phyloP scores from a whole-genome alignment of 1,140 invertebrate genomes.

The Drosophila kanapiae region DNA sequence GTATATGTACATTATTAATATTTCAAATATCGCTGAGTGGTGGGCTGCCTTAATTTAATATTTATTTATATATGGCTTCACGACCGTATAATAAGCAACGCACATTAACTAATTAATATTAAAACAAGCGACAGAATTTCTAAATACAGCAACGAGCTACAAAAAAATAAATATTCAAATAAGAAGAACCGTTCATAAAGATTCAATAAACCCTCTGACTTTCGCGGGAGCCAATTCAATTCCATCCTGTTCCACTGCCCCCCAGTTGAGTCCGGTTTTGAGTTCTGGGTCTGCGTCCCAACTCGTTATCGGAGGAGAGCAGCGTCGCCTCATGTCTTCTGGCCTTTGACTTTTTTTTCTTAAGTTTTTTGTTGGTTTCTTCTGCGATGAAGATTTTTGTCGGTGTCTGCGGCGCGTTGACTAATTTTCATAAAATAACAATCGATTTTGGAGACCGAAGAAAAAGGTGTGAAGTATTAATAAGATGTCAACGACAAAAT shows the following conservation, averaged over 20 bases:
- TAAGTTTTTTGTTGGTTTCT: slow-evolving; percentile 5
- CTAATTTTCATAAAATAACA: slow-evolving; percentile 82
- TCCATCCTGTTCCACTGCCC: slow-evolving; percentile 51
- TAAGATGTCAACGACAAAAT: slow-evolving; percentile 82
- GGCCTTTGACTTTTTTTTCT: slow-evolving; percentile 24
- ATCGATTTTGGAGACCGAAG: slow-evolving; percentile 72
- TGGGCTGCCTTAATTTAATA: slow-evolving; percentile 54
- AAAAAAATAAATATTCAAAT: slow-evolving; percentile 18
- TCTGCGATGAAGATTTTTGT: slow-evolving; percentile 41
- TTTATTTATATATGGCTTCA: slow-evolving; percentile 58
- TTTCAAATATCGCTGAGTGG: slow-evolving; percentile 48
- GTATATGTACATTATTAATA: slow-evolving; percentile 55
- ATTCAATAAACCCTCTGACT: slow-evolving; percentile 67
- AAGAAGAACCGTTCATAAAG: slow-evolving; percentile 52
- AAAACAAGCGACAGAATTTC: slow-evolving; percentile 56
- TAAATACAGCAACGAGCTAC: slow-evolving; percentile 35
- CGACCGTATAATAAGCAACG: slow-evolving; percentile 58
- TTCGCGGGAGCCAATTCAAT: slow-evolving; percentile 7
- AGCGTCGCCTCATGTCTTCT: slow-evolving; percentile 46
- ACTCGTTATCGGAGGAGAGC: slow-evolving; percentile 37
- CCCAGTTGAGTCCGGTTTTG: slow-evolving; percentile 39
- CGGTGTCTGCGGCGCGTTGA: slow-evolving; percentile 56
- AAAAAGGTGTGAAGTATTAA: slow-evolving; percentile 83
- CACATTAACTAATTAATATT: slow-evolving; percentile 76
- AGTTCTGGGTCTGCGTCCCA: slow-evolving; percentile 34